Conservation (phyloP, 2,797 vertebrate genomes). For the Buphagus erythrorhynchus region DNA sequence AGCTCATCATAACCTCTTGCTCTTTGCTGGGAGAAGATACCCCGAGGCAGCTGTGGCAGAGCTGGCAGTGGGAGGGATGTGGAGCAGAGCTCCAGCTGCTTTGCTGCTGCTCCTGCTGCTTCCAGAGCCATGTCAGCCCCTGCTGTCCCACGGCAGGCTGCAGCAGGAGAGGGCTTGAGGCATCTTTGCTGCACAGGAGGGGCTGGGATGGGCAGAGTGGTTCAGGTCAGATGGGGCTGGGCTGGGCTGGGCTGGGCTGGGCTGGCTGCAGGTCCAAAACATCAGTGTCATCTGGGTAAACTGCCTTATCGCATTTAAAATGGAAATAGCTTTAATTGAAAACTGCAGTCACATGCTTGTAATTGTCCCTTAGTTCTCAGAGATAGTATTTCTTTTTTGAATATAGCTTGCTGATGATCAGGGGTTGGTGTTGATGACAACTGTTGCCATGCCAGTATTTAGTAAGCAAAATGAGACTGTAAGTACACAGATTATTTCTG, state of each 20-base stretch:
- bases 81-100: conserved; percentile 10
- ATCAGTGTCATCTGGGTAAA: neutral
- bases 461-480: conserved; percentile 99
- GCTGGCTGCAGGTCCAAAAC: neutral
- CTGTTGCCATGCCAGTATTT: conserved; percentile 98
- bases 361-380: conserved; percentile 6
- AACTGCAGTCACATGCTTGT: neutral
- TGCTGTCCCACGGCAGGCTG: neutral
- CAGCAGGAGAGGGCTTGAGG: neutral
- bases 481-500: conserved; percentile 75
- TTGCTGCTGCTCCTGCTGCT: neutral
- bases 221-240: neutral
- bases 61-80: neutral
- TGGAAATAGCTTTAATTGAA: neutral
- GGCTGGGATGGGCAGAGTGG: neutral
- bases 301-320: neutral
- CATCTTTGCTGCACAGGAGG: neutral
- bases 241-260: neutral
- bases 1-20: neutral
- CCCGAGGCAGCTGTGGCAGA: neutral
- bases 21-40: neutral
- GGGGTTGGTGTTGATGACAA: conserved; percentile 91
- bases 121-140: neutral
- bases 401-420: conserved; percentile 88
- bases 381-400: conserved; percentile 49